Evolutionary conservation across 2,113 vertebrate species (phyloP), one percentile per base, ranked within the genome.

Genomic region (Anarrhichthys ocellatus): DNA sequence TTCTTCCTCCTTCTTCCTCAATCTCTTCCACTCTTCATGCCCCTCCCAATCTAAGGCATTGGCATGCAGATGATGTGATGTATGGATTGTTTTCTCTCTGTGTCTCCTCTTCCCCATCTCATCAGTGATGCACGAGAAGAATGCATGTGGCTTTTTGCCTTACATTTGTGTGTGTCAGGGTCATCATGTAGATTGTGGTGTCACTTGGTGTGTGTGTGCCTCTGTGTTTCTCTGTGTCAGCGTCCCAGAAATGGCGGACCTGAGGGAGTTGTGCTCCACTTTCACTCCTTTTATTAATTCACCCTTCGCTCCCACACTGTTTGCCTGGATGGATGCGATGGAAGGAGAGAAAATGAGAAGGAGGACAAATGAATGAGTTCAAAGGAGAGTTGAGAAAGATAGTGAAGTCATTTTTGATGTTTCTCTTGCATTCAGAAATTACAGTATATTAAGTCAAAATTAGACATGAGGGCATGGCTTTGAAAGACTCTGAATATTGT

Each of bases 191-290:
- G 83, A 86, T 81, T 38, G 79, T 81, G 76, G 81, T 61, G 70
- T 79, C 64, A 7, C 80, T 59, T 1, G 73, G 24, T 81, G 66
- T 66, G 71, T 63, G 68, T 27, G 59, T 22, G 40, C 54, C 6
- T 42, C 50, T 61, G 78, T 78, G 52, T 83, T 71, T 81, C 86
- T 91, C 84, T 87, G 74, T 89, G 89, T 91, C 88, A 85, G 88
- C 73, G 91, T 93, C 94, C 93, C 93, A 96, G 95, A 95, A 95
- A 89, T 77, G 82, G 80, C 86, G 2, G 88, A 92, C 95, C 94
- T 92, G 70, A 58, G 95, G 93, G 94, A 95, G 84, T 84, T 87
- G 84, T 95, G 95, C 87, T 96, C 95, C 82, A 96, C 91, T 95
- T 95, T 93, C 73, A 18, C 78, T 91, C 88, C 89, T 94, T 42